A percentile compares a stretch with the other conserved stretches of the same genome.
phyloP scores from a whole-genome alignment of 1,140 invertebrate genomes.

The Antheraea pernyi region DNA sequence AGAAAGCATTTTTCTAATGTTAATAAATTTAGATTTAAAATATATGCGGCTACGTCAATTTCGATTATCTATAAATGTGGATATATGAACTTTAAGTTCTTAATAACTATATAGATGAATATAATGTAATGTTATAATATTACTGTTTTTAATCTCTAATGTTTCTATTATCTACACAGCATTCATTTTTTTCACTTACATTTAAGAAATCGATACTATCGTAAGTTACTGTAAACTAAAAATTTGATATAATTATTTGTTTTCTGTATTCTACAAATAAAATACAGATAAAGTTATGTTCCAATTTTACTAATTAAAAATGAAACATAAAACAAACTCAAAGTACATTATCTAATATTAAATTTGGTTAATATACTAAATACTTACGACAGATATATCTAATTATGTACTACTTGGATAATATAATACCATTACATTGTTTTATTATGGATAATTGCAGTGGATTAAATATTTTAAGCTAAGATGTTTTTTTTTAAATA shows the following conservation, averaged over 20 bases:
- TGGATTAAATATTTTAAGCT: background rate
- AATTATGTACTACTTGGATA: background rate
- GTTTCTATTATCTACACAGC: conserved; percentile 81
- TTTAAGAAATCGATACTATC: background rate
- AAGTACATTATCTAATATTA: background rate
- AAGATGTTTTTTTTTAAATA: background rate
- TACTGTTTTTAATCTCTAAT: conserved; percentile 39
- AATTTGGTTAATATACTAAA: background rate
- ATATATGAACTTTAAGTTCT: conserved; percentile 65
- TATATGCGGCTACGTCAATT: background rate
- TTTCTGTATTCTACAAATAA: background rate
- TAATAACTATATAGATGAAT: conserved; percentile 19
- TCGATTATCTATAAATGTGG: conserved; percentile 38
- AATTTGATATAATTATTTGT: background rate
- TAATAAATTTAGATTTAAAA: conserved; percentile 2
- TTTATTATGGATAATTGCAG: background rate
- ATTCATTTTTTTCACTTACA: conserved; percentile 57
- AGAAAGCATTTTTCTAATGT: conserved; percentile 1
- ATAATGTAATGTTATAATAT: conserved; percentile 17
- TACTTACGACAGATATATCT: too few relatives aligned
- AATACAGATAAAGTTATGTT: too few relatives aligned
- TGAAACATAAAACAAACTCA: background rate
- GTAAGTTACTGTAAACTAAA: background rate
- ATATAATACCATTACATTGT: too few relatives aligned
- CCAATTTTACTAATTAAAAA: background rate